A percentile compares a stretch with the other conserved stretches of the same genome.
Evolutionary conservation across 1,140 invertebrate species (phyloP).

Genomic region (Eurosta solidaginis): DNA sequence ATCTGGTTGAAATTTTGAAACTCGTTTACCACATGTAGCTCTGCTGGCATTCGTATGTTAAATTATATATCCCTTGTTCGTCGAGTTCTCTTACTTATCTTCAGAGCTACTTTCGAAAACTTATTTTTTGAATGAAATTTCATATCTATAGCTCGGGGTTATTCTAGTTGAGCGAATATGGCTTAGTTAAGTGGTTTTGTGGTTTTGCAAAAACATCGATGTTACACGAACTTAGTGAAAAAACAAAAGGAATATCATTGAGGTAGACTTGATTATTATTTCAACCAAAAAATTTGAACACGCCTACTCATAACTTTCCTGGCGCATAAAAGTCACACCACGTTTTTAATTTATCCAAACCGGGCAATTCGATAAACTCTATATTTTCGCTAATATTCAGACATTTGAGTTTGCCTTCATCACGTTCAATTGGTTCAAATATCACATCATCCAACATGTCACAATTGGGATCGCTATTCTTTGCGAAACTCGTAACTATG

Average conservation of each 20-base stretch:
- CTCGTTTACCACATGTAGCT: too few relatives aligned
- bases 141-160: too few relatives aligned
- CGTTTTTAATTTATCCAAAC: constrained; percentile 55
- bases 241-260: neutral
- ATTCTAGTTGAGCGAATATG: too few relatives aligned
- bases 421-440: constrained; percentile 51
- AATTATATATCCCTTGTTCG: too few relatives aligned
- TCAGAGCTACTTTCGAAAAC: too few relatives aligned
- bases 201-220: too few relatives aligned
- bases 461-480: constrained; percentile 56
- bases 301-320: constrained; percentile 14
- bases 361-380: constrained; percentile 54
- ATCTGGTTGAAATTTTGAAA: too few relatives aligned
- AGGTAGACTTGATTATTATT: neutral
- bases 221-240: too few relatives aligned
- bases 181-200: too few relatives aligned
- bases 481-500: constrained; percentile 61
- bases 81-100: too few relatives aligned
- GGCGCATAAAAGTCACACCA: constrained; percentile 58
- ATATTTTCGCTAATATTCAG: constrained; percentile 58
- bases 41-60: too few relatives aligned
- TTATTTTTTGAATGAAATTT: too few relatives aligned
- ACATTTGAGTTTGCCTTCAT: constrained; percentile 47
- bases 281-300: neutral
- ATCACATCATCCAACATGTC: constrained; percentile 40